These are phyloP conservation scores for Tipula lateralis DNA, from an alignment of 2,888 invertebrate species.

Conservation along the genomic window DNA sequence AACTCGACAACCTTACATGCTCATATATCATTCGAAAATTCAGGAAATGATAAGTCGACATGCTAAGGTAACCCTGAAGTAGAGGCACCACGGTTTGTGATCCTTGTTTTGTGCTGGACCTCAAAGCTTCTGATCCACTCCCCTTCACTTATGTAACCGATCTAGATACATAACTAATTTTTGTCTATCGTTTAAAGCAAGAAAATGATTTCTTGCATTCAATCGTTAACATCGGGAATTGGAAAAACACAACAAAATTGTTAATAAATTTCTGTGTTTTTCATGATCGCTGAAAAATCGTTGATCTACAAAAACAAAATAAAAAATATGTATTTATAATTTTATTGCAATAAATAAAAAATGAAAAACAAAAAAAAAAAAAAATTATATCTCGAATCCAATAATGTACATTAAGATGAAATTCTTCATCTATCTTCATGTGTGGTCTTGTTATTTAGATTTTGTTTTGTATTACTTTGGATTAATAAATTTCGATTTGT, in stretches of 20 bases:
- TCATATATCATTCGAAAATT: too few species aligned
- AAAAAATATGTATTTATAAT: neutral
- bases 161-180: neutral
- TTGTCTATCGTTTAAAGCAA: neutral
- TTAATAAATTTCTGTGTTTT: neutral
- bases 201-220: neutral
- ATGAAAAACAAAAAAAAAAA: neutral
- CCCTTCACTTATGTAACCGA: neutral
- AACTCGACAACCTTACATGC: too few species aligned
- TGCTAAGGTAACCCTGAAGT: too few species aligned
- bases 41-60: too few species aligned
- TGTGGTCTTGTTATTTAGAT: conserved; percentile 11
- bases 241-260: neutral
- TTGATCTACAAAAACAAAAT: neutral
- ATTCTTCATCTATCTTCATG: conserved; percentile 24
- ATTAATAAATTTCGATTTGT: conserved; percentile 19
- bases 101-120: too few species aligned
- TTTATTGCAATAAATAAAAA: neutral
- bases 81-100: too few species aligned
- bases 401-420: conserved; percentile 24
- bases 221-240: neutral
- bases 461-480: neutral
- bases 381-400: neutral
- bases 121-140: neutral
- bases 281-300: conserved; percentile 4